Conservation (phyloP, 1,140 invertebrate genomes). For the Drosophila varians region DNA sequence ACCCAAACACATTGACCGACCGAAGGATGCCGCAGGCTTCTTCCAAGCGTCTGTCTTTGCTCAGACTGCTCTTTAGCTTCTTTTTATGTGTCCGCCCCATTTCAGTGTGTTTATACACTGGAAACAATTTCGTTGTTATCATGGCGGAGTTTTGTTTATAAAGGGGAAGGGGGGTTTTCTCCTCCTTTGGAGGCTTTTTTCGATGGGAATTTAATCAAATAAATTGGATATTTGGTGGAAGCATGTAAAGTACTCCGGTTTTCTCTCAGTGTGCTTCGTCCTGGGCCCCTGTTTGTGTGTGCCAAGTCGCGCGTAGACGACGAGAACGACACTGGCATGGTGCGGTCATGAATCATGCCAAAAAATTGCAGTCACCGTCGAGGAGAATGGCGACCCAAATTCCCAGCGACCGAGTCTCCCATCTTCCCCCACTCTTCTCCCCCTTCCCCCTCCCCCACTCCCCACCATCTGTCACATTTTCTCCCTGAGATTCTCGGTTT, state of each 20-base stretch:
- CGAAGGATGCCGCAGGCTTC: conserved; percentile 28
- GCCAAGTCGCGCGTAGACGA: conserved; percentile 65
- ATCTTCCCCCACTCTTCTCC: neutral
- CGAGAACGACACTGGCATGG: conserved; percentile 43
- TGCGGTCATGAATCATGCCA: conserved; percentile 76
- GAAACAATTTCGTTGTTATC: conserved; percentile 3
- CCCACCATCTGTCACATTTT: neutral
- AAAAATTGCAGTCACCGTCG: conserved; percentile 63
- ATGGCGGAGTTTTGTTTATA: too few relatives aligned
- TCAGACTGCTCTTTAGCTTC: conserved; percentile 4
- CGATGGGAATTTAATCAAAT: neutral
- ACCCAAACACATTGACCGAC: conserved; percentile 36
- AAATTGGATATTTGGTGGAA: too few relatives aligned
- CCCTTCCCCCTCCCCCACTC: neutral
- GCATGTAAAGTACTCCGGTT: neutral
- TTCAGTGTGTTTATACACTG: conserved; percentile 1
- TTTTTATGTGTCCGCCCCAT: neutral
- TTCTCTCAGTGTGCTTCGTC: conserved; percentile 21
- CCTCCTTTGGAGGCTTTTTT: too few relatives aligned
- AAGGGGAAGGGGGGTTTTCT: too few relatives aligned
- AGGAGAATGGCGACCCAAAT: conserved; percentile 66
- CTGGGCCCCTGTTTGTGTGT: conserved; percentile 51
- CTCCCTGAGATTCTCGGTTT: neutral
- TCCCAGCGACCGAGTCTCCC: conserved; percentile 4
- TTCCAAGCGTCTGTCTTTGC: conserved; percentile 8